Conservation (phyloP, 92 coral and sea anemone species). For the Heliopora coerulea region DNA sequence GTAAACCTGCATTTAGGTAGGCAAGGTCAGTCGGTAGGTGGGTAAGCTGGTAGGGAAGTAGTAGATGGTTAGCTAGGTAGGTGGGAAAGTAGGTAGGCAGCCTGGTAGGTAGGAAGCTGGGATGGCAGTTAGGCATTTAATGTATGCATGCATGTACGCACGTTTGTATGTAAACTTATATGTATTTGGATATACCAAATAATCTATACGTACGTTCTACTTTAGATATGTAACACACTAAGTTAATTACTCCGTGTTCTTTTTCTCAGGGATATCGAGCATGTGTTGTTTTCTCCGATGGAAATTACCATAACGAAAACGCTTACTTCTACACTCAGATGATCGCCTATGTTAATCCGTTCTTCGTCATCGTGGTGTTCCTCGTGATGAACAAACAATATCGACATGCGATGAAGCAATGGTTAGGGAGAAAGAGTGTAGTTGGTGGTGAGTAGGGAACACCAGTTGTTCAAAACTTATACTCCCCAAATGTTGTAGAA, state of each 20-base stretch:
- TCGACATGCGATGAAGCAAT: constrained; percentile 60
- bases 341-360: constrained; percentile 75
- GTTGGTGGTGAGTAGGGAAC: constrained; percentile 26
- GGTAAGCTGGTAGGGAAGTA: no score
- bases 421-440: constrained; percentile 26
- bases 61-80: no score
- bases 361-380: constrained; percentile 75
- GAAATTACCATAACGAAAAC: constrained; percentile 51
- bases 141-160: background rate
- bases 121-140: no score
- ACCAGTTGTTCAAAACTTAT: no score
- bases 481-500: no score
- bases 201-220: no score
- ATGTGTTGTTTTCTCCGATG: constrained; percentile 57
- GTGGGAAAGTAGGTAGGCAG: no score
- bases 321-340: constrained; percentile 75
- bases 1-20: no score
- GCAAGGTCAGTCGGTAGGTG: no score
- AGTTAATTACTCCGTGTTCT: background rate
- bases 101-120: no score
- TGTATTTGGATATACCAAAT: no score
- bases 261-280: constrained; percentile 63
- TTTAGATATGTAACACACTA: no score
- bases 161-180: background rate
- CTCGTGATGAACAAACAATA: constrained; percentile 69